Evolutionary conservation across 2,888 invertebrate species (phyloP).

Genomic region (Tinea trinotella): DNA sequence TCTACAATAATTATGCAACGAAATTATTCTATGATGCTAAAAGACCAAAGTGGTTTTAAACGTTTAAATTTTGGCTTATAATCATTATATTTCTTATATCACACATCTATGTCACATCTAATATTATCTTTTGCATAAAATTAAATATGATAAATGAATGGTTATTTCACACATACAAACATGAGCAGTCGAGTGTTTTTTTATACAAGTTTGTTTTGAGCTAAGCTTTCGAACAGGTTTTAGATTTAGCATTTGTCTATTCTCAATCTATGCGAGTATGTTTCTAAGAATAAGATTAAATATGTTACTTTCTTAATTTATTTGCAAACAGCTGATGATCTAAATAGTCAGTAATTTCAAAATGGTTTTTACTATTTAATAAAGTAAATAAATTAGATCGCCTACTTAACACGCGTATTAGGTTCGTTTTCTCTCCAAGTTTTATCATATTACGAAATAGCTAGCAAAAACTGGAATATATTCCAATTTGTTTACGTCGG

Average conservation of each 20-base stretch:
- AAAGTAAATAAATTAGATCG: too few relatives aligned
- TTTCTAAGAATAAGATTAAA: background rate
- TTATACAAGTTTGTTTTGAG: background rate
- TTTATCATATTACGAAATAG: too few relatives aligned
- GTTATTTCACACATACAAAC: background rate
- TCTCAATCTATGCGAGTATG: background rate
- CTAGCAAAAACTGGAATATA: too few relatives aligned
- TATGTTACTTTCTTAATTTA: background rate
- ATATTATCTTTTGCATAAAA: background rate
- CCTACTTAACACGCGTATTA: too few relatives aligned
- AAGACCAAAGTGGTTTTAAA: background rate
- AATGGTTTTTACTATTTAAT: too few relatives aligned
- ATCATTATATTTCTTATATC: background rate
- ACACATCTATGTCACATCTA: conserved; percentile 1
- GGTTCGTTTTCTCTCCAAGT: too few relatives aligned
- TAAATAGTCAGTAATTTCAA: too few relatives aligned
- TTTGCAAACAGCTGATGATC: background rate
- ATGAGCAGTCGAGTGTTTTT: background rate
- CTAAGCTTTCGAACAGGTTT: conserved; percentile 6
- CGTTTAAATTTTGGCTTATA: background rate
- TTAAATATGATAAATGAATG: background rate
- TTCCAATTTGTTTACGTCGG: too few relatives aligned
- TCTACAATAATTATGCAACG: background rate
- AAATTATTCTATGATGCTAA: background rate
- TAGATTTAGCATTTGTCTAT: background rate